Evolutionary conservation across 23 tunicate genomes (phyloP), one percentile per base, ranked within the genome.

Genomic region (Trididemnum miniatum): DNA sequence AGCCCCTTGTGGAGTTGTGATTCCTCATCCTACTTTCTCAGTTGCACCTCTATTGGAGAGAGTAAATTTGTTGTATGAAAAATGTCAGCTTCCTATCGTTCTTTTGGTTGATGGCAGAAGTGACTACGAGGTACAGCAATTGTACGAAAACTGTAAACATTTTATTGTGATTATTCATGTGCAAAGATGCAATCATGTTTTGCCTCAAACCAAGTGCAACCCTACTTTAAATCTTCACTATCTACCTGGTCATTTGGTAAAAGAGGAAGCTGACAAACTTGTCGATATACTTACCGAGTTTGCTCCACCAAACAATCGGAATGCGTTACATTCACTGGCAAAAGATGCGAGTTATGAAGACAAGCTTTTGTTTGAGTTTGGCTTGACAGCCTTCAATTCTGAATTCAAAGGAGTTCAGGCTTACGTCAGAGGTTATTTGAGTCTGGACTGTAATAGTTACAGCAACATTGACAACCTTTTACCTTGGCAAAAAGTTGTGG

Each of bases 141-240:
- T 88, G 50, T 80, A 27, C 28, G 87, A 73, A 20, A 22, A 34
- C 3, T 65, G 83, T 78, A 63, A 78, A 51, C 76, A 82, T 37
- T 87, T 72, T 2, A 79, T 88, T 1, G 83, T 88, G 1, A 77
- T 88, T 0, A 31, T 88, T n/a, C 93, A 88, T 35, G 93, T 88
- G 30, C 93, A 82, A 57, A 39, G 93, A 34, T 65, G 28, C 18
- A 81, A 75, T 65, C 20, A 26, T 24, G 34, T 29, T 35, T 36
- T 81, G 0, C 30, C 51, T 0, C 34, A 79, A 1, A 33, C 62
- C 1, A 63, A 37, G 5, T n/a, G n/a, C n/a, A 9, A 24, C 34
- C 22, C 22, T 9, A 2, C 4, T 3, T 12, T 4, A 24, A 5
- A 29, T 12, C 4, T 38, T 49, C 34, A 51, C 32, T 39, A 36